Percentiles rank a stretch among this genome's conserved stretches.
Evolutionary conservation across 1,140 invertebrate genomes (phyloP).

Genomic region (Argopecten irradians): DNA sequence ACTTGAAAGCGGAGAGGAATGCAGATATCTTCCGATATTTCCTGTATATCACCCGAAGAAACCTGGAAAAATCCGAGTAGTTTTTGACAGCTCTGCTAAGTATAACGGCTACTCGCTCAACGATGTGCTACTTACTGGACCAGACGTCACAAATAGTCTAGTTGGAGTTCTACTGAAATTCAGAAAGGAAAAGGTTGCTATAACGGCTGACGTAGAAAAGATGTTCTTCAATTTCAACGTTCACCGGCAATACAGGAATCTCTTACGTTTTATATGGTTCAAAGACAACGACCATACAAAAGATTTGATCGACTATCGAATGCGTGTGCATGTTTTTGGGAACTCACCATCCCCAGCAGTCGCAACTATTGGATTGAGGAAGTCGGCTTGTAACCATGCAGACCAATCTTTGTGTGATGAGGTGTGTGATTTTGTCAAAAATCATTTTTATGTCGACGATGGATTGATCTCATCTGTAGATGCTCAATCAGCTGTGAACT

Average conservation of each 20-base stretch:
- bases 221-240: slow-evolving; percentile 56
- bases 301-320: slow-evolving; percentile 41
- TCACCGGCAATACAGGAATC: slow-evolving; percentile 28
- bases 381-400: background rate
- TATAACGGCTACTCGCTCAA: slow-evolving; percentile 59
- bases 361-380: slow-evolving; percentile 46
- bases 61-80: slow-evolving; percentile 23
- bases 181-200: slow-evolving; percentile 40
- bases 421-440: slow-evolving; percentile 44
- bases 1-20: background rate
- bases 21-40: slow-evolving; percentile 24
- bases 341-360: slow-evolving; percentile 45
- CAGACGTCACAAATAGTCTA: slow-evolving; percentile 70
- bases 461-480: slow-evolving; percentile 25
- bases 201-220: slow-evolving; percentile 50
- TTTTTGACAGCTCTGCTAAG: background rate
- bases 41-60: background rate
- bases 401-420: background rate
- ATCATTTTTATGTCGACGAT: slow-evolving; percentile 56
- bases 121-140: slow-evolving; percentile 54
- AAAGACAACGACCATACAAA: slow-evolving; percentile 33
- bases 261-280: slow-evolving; percentile 46
- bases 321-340: slow-evolving; percentile 58
- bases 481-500: background rate
- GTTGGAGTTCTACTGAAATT: slow-evolving; percentile 55